A percentile compares a stretch with the other conserved stretches of the same genome.
These are phyloP conservation scores for Psittacula derbiana DNA, from an alignment of 2,797 vertebrate genomes.

Conservation along the genomic window DNA sequence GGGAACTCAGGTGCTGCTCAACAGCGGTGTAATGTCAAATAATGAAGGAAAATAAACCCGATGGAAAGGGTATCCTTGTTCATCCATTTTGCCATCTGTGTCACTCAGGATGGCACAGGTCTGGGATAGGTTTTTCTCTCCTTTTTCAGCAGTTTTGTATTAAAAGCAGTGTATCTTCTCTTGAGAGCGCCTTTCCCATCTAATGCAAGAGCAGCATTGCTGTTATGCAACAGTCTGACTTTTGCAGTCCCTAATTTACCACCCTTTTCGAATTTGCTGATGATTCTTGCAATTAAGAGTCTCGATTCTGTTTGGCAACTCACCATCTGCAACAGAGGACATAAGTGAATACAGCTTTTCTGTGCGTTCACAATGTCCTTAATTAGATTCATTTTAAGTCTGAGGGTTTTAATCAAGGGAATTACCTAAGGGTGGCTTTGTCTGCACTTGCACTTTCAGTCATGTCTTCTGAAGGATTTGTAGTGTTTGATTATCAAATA, in stretches of 20 bases:
- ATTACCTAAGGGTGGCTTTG: conserved; percentile 51
- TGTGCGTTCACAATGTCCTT: conserved; percentile 7
- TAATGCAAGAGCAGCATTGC: not conserved
- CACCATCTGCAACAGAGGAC: conserved; percentile 19
- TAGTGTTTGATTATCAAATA: conserved; percentile 33
- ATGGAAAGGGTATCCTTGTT: not conserved
- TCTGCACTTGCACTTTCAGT: conserved; percentile 33
- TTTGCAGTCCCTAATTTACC: conserved; percentile 11
- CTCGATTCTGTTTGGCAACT: conserved; percentile 14
- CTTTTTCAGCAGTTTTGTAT: not conserved
- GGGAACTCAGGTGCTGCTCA: not conserved
- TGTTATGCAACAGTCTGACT: conserved; percentile 11
- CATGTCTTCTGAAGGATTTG: not conserved
- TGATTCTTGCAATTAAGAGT: conserved; percentile 11
- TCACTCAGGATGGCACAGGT: not conserved
- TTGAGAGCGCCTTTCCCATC: not conserved
- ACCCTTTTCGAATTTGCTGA: not conserved
- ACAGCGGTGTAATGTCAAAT: not conserved
- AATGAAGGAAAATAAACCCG: not conserved
- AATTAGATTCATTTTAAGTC: conserved; percentile 46
- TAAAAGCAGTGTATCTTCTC: not conserved
- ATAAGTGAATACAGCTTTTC: not conserved
- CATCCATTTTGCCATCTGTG: not conserved
- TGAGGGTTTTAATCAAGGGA: conserved; percentile 50
- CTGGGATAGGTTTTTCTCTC: not conserved